Percentiles rank a stretch among this genome's conserved stretches.
Evolutionary conservation across 2,888 invertebrate species (phyloP).

Genomic region (Synergus laeviventris): DNA sequence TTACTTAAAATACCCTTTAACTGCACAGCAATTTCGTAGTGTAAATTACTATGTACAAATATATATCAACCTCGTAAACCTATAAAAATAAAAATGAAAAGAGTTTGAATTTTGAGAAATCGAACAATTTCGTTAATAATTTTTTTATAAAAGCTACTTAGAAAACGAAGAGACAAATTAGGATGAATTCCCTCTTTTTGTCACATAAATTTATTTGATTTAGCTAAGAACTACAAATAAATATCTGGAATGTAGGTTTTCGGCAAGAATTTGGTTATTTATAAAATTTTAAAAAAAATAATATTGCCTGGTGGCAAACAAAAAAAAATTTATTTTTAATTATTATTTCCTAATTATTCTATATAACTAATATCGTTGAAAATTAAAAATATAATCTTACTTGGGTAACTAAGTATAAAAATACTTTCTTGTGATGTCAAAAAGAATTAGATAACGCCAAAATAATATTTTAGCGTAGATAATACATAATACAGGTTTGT

Average conservation of each 20-base stretch:
- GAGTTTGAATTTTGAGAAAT: not conserved
- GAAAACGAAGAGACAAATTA: not conserved
- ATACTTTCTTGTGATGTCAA: not conserved
- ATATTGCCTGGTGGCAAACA: not conserved
- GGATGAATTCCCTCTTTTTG: too few relatives aligned
- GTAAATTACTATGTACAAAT: not conserved
- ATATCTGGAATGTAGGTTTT: too few relatives aligned
- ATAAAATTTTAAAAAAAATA: not conserved
- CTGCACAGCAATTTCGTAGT: not conserved
- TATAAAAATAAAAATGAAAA: not conserved
- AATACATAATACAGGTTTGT: not conserved
- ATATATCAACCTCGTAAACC: not conserved
- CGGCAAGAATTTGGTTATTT: not conserved
- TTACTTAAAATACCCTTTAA: not conserved
- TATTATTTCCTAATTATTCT: not conserved
- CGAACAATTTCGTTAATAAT: not conserved
- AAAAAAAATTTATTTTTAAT: not conserved
- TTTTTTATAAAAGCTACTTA: not conserved
- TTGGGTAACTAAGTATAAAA: not conserved
- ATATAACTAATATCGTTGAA: not conserved
- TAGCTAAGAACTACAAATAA: too few relatives aligned
- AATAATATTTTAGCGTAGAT: not conserved
- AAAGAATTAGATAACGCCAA: not conserved
- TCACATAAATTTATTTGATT: too few relatives aligned
- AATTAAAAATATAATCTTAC: not conserved